Evolutionary conservation across 2,888 invertebrate genomes (phyloP).

Genomic region (Ophion obscuratus): DNA sequence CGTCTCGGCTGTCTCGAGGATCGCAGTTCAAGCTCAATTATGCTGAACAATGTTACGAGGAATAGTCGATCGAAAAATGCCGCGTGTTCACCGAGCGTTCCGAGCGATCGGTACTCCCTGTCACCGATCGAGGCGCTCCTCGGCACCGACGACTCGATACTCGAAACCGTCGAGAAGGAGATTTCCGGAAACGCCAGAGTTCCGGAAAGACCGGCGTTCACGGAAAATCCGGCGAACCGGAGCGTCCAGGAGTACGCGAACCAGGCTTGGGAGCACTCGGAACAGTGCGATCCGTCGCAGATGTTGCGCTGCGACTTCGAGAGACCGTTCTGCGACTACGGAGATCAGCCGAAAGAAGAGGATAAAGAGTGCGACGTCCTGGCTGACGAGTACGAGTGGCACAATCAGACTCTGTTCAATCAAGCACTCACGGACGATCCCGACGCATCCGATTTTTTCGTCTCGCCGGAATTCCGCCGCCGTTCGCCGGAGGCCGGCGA

Average conservation of each 20-base stretch:
- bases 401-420: conserved; percentile 50
- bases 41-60: conserved; percentile 31
- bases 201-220: background rate
- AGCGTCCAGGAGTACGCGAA: conserved; percentile 5
- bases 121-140: conserved; percentile 34
- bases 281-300: conserved; percentile 53
- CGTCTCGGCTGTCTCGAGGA: background rate
- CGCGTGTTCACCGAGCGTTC: background rate
- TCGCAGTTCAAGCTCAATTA: conserved; percentile 4
- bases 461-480: background rate
- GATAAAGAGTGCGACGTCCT: background rate
- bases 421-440: conserved; percentile 27
- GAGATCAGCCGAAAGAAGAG: conserved; percentile 12
- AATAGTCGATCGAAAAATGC: conserved; percentile 1
- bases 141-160: conserved; percentile 34
- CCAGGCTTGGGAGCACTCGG: background rate
- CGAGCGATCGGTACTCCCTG: background rate
- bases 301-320: conserved; percentile 42
- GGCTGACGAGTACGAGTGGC: conserved; percentile 35
- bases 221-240: background rate
- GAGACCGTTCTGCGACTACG: conserved; percentile 13
- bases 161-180: conserved; percentile 19
- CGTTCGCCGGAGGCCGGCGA: background rate
- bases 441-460: background rate
- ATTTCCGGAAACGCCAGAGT: conserved; percentile 1